These are phyloP conservation scores for Heliconius congener DNA, from an alignment of 1,140 invertebrate genomes.

Conservation along the genomic window DNA sequence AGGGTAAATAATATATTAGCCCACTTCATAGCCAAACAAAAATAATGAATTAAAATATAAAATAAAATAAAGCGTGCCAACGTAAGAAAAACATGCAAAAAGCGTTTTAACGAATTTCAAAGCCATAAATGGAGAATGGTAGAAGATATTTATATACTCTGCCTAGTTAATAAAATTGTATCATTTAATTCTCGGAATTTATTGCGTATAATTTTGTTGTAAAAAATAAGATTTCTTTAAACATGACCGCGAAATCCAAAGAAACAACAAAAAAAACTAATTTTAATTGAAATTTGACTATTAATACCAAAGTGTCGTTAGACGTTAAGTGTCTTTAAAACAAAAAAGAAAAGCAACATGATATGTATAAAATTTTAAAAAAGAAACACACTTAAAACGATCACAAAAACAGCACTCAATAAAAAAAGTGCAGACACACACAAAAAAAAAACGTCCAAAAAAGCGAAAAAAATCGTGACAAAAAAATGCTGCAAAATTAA, in stretches of 20 bases:
- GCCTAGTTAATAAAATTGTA: background rate
- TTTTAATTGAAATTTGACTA: too few species aligned
- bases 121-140: background rate
- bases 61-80: background rate
- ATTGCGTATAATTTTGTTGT: too few species aligned
- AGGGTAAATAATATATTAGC: background rate
- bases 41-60: background rate
- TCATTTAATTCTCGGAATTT: too few species aligned
- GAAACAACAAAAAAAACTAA: too few species aligned
- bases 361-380: too few species aligned
- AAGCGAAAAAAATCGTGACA: constrained; percentile 33
- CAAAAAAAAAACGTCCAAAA: background rate
- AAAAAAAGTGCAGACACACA: background rate
- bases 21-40: background rate
- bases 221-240: too few species aligned
- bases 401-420: too few species aligned
- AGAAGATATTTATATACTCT: background rate
- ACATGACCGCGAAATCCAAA: too few species aligned
- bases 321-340: too few species aligned
- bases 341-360: too few species aligned
- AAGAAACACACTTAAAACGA: too few species aligned
- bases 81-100: background rate
- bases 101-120: background rate
- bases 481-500: constrained; percentile 45
- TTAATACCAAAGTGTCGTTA: too few species aligned